Evolutionary conservation across 1,140 invertebrate species (phyloP).

Genomic region (Brachystomella parvula): DNA sequence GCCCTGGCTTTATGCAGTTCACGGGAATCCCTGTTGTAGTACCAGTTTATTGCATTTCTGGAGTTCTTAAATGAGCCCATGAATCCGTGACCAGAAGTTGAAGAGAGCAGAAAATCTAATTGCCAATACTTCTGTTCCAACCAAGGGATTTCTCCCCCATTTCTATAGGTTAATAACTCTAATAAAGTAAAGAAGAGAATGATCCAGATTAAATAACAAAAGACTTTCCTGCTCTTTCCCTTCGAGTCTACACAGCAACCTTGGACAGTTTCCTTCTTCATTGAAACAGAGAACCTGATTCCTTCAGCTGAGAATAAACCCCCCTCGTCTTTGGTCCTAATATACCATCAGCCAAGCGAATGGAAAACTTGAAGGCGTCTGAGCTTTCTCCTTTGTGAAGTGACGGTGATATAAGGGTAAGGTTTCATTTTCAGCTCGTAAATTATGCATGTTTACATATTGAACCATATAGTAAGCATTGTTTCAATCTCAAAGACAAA

Average conservation of each 20-base stretch:
- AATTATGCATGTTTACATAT: slow-evolving; percentile 9
- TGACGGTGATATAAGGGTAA: neutral
- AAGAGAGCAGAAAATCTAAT: slow-evolving; percentile 6
- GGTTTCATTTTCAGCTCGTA: neutral
- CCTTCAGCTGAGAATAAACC: neutral
- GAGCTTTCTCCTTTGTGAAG: neutral
- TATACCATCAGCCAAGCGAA: too few species aligned
- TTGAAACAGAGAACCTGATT: too few species aligned
- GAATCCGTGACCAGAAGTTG: neutral
- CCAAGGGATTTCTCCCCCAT: neutral
- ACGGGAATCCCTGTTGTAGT: too few species aligned
- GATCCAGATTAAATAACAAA: neutral
- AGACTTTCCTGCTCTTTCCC: too few species aligned
- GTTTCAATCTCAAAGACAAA: slow-evolving; percentile 5
- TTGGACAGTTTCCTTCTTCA: neutral
- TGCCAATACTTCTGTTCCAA: neutral
- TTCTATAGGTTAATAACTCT: neutral
- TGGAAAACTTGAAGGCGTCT: neutral
- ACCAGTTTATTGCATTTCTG: too few species aligned
- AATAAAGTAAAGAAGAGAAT: neutral
- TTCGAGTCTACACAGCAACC: too few species aligned
- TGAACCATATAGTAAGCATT: slow-evolving; percentile 7
- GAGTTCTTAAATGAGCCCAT: neutral
- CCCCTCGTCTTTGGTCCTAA: too few species aligned
- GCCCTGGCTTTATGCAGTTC: too few species aligned